These are phyloP conservation scores for Diorhabda elongata DNA, from an alignment of 1,140 invertebrate genomes.

Conservation along the genomic window DNA sequence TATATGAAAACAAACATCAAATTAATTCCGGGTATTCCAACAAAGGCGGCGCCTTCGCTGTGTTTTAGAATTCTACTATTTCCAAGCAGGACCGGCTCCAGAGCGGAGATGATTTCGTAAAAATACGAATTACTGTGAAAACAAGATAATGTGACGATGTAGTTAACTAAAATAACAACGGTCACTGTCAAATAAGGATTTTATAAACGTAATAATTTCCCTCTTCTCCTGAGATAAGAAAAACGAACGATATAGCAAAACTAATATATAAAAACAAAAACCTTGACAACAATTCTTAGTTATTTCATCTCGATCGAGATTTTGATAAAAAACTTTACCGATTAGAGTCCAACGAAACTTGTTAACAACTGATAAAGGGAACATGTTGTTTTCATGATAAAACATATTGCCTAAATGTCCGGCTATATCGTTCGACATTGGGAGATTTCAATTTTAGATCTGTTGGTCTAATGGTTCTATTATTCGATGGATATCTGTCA, in stretches of 20 bases:
- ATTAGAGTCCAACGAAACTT: constrained; percentile 45
- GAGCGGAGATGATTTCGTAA: no score
- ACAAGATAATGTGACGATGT: no score
- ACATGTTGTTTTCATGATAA: constrained; percentile 8
- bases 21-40: no score
- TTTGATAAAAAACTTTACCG: constrained; percentile 37
- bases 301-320: constrained; percentile 30
- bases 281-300: constrained; percentile 35
- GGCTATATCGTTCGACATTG: constrained; percentile 38
- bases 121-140: no score
- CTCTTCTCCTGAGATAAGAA: constrained; percentile 9
- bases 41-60: no score
- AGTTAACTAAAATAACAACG: no score
- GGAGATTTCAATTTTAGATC: constrained; percentile 46
- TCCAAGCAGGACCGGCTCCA: no score
- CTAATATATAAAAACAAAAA: constrained; percentile 40
- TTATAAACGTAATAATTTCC: no score
- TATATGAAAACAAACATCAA: no score
- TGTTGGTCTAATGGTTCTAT: constrained; percentile 20
- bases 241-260: constrained; percentile 19
- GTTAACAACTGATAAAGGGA: constrained; percentile 45
- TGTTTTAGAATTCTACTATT: no score
- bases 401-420: constrained; percentile 46
- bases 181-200: no score
- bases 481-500: constrained; percentile 2